Base-by-base conservation (phyloP, 2,888 invertebrate species). In the Cosmia pyralina region DNA sequence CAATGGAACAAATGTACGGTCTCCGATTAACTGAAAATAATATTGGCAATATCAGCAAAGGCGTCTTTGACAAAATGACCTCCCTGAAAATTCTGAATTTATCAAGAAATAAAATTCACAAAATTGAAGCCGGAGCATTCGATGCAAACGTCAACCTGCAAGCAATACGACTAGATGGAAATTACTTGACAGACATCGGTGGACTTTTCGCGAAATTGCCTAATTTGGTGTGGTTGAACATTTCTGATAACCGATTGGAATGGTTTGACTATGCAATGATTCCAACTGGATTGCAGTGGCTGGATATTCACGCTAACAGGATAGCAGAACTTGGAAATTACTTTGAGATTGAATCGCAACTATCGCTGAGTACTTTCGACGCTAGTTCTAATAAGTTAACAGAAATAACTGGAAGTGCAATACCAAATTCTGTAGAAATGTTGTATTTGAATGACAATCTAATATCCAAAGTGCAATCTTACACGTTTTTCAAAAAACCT, bases 211-310 rank as follows among this genome's bases (percentile, higher is more conserved):
- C 97, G 50, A 98, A 98, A 94, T 96, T 98, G 85, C 98, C 98
- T 68, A 98, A 97, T 94, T 96, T 98, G 84, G 97, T 98, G 83
- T 98, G 98, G 98, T 96, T 98, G 75, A 98, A 98, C 92, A 98
- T 98, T 90, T 98, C 98, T 88, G 98, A 98, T 94, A 98, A 98
- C 95, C 97, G 97, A 91, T 96, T 98, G 84, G 97, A 97, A 94
- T 97, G 97, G 97, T 98, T 98, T 93, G 98, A 98, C 94, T 98
- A 98, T 93, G 98, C 98, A 72, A 97, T 98, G 94, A 98, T 98
- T 92, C 98, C 98, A 79, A 98, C 98, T 85, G 97, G 98, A 90
- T 96, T 98, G 87, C 98, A 98, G 94, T 98, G 98, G 98, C 95
- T 98, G 87, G 98, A 98, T 94, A 97, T 98, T 90, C 98, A 98